Conservation (phyloP, 2,888 invertebrate species). For the Scelioninae gen. 1 region DNA sequence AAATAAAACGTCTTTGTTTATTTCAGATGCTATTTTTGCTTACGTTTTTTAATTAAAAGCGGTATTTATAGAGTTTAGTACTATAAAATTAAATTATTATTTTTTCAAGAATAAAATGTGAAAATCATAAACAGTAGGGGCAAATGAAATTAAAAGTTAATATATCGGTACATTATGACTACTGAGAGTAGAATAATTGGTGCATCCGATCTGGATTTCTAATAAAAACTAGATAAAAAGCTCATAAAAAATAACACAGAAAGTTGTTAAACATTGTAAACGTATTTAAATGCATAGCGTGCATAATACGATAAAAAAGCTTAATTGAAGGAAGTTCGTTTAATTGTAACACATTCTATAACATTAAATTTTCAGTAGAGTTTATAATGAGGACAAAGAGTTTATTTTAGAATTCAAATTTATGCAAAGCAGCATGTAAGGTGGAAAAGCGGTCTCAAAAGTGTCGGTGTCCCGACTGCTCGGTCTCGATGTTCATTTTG, state of each 20-base stretch:
- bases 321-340: constrained; percentile 49
- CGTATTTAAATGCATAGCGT: constrained; percentile 20
- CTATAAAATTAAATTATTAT: no score
- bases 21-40: no score
- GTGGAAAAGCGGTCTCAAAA: constrained; percentile 1
- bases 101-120: no score
- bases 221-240: constrained; percentile 17
- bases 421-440: constrained; percentile 41
- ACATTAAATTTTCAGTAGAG: constrained; percentile 34
- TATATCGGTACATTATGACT: no score
- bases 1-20: no score
- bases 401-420: constrained; percentile 58
- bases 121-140: no score
- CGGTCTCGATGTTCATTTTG: background rate
- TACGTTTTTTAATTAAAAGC: no score
- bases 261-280: constrained; percentile 25
- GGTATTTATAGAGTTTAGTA: no score
- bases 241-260: background rate
- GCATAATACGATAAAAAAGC: constrained; percentile 30
- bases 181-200: no score
- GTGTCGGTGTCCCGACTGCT: background rate
- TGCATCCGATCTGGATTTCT: constrained; percentile 5
- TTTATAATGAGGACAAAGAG: constrained; percentile 43
- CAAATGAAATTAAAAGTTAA: no score
- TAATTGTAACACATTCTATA: constrained; percentile 36